Base-by-base conservation (phyloP, 2,888 invertebrate species). In the Epistrophe grossulariae region DNA sequence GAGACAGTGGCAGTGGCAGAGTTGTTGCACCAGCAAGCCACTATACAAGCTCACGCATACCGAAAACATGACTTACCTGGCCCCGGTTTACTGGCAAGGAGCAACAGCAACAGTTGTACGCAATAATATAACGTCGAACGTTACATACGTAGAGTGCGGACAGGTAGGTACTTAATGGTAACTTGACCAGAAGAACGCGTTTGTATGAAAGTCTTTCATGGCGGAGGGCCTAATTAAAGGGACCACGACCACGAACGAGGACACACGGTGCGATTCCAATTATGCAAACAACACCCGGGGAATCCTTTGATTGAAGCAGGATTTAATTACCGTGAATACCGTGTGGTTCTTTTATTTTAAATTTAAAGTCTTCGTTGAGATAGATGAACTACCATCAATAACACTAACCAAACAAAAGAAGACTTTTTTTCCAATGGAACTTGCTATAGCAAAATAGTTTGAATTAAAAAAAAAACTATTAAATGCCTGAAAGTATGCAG, bases 41-140 rank as follows among this genome's bases (percentile, higher is more conserved):
- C 31, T 83, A 7, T 35, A 87, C 83, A 87, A 66, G 87, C 87
- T 70, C 79, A 83, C 79, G 87, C 87, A 87, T 87, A 83, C 83
- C 79, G 72, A 83, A 83, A 87, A 87, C 87, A 87, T 87, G 87
- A 83, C 83, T 83, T 87, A 79, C 71, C 79, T 87, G 87, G 83
- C 76, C 79, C 48, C 24, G 59, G 45, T 45, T 52, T 17, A 66
- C 79, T 71, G 28, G 0, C n/a, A 35, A 43, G 57, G 31, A 50
- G 71, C 45, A 62, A 40, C 43, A 50, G 71, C 45, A 62, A 40
- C 43, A 52, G 35, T 43, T 60, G 50, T 31, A 31, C 7, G 70
- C 57, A 73, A 72, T 57, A 73, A 72, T 57, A 38, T 52, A 13
- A 17, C 19, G 24, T 35, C 48, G 9, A 68, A 10, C 0, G 28